These are phyloP conservation scores for Drosophila tripunctata DNA, from an alignment of 2,888 invertebrate species.

Conservation along the genomic window DNA sequence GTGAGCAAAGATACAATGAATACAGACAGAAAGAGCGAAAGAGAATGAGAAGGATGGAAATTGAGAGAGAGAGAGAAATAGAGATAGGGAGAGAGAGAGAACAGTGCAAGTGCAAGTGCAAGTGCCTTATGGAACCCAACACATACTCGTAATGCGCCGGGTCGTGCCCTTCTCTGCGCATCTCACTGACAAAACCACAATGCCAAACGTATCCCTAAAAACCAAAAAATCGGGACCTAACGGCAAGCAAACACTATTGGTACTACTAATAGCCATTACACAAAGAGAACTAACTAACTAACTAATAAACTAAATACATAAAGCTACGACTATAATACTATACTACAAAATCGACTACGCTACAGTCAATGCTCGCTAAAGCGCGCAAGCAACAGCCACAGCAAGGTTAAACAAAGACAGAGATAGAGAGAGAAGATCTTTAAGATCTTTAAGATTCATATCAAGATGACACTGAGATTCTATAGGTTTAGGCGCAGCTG, in stretches of 20 bases:
- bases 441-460: conserved; percentile 9
- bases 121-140: conserved; percentile 66
- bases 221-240: not conserved
- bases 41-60: not conserved
- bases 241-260: conserved; percentile 32
- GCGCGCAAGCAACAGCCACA: not conserved
- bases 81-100: not conserved
- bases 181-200: conserved; percentile 37
- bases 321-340: conserved; percentile 9
- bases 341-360: conserved; percentile 20
- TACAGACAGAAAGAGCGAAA: conserved; percentile 9
- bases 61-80: not conserved
- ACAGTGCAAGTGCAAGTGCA: conserved; percentile 56
- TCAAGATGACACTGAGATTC: conserved; percentile 19
- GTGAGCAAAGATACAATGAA: not conserved
- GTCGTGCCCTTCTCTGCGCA: conserved; percentile 43
- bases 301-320: conserved; percentile 10
- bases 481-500: conserved; percentile 3
- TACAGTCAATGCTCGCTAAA: conserved; percentile 37
- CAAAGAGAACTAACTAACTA: conserved; percentile 5
- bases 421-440: not conserved
- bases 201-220: conserved; percentile 9
- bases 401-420: not conserved
- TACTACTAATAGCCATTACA: conserved; percentile 16
- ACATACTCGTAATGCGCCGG: conserved; percentile 19